phyloP scores from a whole-genome alignment of 2,113 vertebrate genomes.

The Sinosuthora webbiana region DNA sequence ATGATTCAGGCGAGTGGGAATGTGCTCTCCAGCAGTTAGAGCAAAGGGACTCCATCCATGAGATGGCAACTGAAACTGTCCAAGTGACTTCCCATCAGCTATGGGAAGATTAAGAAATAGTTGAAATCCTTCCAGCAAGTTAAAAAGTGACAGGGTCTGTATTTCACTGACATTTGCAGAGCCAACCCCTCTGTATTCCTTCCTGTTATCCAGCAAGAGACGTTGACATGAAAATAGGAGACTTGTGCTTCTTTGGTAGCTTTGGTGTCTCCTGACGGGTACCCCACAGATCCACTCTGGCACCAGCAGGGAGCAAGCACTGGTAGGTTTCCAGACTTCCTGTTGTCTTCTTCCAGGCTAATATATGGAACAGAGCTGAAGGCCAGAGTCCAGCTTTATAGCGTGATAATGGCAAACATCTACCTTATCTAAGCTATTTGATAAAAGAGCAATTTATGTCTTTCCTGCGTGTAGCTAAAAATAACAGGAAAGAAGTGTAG shows the following conservation, averaged over 20 bases:
- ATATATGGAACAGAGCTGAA: neutral
- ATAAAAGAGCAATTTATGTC: neutral
- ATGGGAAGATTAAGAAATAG: slow-evolving; percentile 6
- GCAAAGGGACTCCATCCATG: neutral
- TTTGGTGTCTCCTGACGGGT: neutral
- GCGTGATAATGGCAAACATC: neutral
- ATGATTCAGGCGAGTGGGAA: neutral
- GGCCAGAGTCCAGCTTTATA: neutral
- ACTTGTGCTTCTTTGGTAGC: neutral
- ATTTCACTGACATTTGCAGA: neutral
- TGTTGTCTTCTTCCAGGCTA: neutral
- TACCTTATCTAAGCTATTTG: neutral
- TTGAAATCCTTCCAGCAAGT: neutral
- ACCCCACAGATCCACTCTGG: neutral
- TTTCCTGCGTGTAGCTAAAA: slow-evolving; percentile 33
- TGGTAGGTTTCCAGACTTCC: neutral
- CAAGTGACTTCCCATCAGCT: neutral
- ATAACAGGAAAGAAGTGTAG: neutral
- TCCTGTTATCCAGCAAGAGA: neutral
- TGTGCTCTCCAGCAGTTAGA: neutral
- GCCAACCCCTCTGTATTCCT: neutral
- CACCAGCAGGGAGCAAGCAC: neutral
- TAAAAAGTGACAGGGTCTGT: neutral
- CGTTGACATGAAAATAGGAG: neutral
- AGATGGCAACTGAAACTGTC: neutral